Evolutionary conservation across 2,113 vertebrate species (phyloP), one percentile per base, ranked within the genome.

Genomic region (Patagioenas fasciata): DNA sequence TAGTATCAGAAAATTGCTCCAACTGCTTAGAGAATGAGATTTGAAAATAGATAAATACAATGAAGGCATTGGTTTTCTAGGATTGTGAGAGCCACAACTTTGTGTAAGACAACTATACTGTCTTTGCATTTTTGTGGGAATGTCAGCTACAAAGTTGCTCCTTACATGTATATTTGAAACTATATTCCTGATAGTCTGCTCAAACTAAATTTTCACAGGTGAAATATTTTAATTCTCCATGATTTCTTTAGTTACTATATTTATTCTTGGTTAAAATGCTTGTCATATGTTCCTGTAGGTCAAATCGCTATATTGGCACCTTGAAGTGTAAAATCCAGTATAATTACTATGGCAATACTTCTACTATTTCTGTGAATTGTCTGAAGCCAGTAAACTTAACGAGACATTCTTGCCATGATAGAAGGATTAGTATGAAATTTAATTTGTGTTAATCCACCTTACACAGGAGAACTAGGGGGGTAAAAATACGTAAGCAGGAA

Each of bases 401-500:
- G 69, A 90, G 62, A 66, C 13, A 25, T 51, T 77, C 38, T 21
- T 50, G 40, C 38, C n/a, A 54, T 19, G n/a, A 67, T 48, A 32
- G 32, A 67, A 44, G 51, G 67, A 88, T 92, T 92, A 80, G 48
- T 60, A 28, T 83, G 71, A 88, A 95, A 83, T 66, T 92, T 89
- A 88, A 85, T 94, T 92, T 81, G 28, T 79, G 19, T 85, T 86
- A 93, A 88, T 75, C 42, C 70, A 66, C 58, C 3, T 80, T 64
- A 79, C 32, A 38, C 4, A 5, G 47, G 26, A 95, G 38, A 81
- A 73, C 12, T 56, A 67, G 31, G 32, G 16, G 5, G 5, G 5
- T 28, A 50, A 75, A 65, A 92, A 88, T 50, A 44, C 5, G 1
- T 73, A 69, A 69, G 34, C 36, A 78, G 57, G 51, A 89, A 77